A percentile compares a stretch with the other conserved stretches of the same genome.
Conservation (phyloP, 2,888 invertebrate species). For the Podotricha telesiphe region DNA sequence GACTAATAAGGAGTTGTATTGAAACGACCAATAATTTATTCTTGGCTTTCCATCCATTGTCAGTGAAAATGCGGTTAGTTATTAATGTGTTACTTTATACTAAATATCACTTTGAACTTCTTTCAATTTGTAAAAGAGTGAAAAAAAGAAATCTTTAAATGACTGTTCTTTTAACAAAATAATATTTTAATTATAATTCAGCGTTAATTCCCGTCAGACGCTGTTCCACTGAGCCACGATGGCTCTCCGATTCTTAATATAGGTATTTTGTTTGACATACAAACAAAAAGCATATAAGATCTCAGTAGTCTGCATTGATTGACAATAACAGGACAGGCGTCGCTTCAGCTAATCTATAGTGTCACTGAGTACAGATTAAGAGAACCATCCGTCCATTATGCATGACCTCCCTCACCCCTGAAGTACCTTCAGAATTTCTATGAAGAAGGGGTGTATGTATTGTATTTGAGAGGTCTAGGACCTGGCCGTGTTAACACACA, state of each 20-base stretch:
- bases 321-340: conserved; percentile 57
- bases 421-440: conserved; percentile 23
- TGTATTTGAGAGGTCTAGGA: conserved; percentile 39
- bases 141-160: too few species aligned
- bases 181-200: too few species aligned
- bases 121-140: too few species aligned
- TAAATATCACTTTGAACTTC: too few species aligned
- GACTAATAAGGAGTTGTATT: conserved; percentile 41
- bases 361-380: conserved; percentile 60
- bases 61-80: conserved; percentile 9
- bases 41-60: conserved; percentile 2
- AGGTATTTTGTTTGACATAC: conserved; percentile 50
- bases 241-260: neutral
- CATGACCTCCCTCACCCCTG: conserved; percentile 45
- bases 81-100: conserved; percentile 9
- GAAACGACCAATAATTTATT: conserved; percentile 34
- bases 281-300: conserved; percentile 50
- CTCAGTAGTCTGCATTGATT: conserved; percentile 56
- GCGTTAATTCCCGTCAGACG: too few species aligned
- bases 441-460: conserved; percentile 23
- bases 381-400: conserved; percentile 47
- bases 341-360: conserved; percentile 61
- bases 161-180: too few species aligned
- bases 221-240: too few species aligned
- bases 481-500: conserved; percentile 42